phyloP scores from a whole-genome alignment of 2,797 vertebrate species.

The Siniperca undulata region DNA sequence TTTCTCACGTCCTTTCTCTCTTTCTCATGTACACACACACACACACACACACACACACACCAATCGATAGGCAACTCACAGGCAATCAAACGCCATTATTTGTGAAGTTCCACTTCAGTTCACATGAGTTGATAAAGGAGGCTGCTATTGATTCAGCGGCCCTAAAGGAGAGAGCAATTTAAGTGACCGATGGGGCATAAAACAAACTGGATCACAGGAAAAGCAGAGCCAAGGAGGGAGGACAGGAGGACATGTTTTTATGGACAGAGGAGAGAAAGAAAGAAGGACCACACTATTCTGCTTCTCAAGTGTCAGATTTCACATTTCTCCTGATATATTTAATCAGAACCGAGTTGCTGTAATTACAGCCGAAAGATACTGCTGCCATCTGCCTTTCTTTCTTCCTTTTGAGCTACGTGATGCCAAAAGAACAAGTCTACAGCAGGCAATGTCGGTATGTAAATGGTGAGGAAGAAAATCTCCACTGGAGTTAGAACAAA shows the following conservation, averaged over 20 bases:
- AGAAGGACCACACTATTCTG: conserved; percentile 24
- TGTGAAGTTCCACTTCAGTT: conserved; percentile 93
- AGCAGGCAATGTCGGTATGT: conserved; percentile 61
- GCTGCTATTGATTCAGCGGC: conserved; percentile 89
- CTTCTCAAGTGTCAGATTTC: conserved; percentile 55
- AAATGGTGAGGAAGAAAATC: conserved; percentile 67
- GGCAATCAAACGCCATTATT: conserved; percentile 93
- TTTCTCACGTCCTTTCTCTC: conserved; percentile 51
- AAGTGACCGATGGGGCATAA: conserved; percentile 88
- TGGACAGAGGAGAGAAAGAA: conserved; percentile 32
- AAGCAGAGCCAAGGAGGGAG: conserved; percentile 72
- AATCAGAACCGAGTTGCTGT: conserved; percentile 53
- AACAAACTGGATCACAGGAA: conserved; percentile 84
- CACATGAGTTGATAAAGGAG: conserved; percentile 89
- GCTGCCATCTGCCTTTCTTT: conserved; percentile 29
- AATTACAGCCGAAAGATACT: conserved; percentile 49
- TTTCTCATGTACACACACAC: conserved; percentile 38
- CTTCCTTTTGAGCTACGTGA: conserved; percentile 35
- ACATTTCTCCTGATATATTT: conserved; percentile 51
- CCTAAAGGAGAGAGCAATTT: conserved; percentile 89
- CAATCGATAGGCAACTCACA: conserved; percentile 87
- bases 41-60: conserved; percentile 48
- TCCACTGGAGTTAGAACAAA: conserved; percentile 78
- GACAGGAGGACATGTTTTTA: conserved; percentile 64
- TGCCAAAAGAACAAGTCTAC: conserved; percentile 52